These are phyloP conservation scores for Anagrus nilaparvatae DNA, from an alignment of 1,140 invertebrate species.

Conservation along the genomic window DNA sequence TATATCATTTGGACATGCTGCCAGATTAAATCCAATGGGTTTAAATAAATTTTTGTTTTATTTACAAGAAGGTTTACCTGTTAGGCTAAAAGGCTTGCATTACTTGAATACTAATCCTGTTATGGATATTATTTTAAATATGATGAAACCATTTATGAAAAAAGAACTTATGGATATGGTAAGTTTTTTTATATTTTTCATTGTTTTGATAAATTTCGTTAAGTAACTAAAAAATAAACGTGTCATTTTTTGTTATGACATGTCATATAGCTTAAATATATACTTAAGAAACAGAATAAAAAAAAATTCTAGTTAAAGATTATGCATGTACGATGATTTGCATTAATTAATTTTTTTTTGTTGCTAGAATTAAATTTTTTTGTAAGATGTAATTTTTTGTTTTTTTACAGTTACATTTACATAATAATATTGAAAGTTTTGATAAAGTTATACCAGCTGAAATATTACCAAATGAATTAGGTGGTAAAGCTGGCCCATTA, in stretches of 20 bases:
- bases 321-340: neutral
- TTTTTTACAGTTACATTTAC: slow-evolving; percentile 39
- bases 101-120: slow-evolving; percentile 55
- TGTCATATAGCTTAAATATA: slow-evolving; percentile 5
- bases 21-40: slow-evolving; percentile 46
- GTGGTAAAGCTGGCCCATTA: slow-evolving; percentile 41
- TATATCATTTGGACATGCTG: slow-evolving; percentile 44
- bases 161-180: slow-evolving; percentile 52
- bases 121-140: slow-evolving; percentile 53
- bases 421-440: slow-evolving; percentile 33
- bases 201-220: slow-evolving; percentile 1
- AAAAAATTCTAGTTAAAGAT: too few species aligned
- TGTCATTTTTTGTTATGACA: slow-evolving; percentile 1
- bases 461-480: slow-evolving; percentile 48
- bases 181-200: slow-evolving; percentile 3
- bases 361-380: neutral
- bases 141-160: slow-evolving; percentile 61
- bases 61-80: slow-evolving; percentile 53
- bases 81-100: slow-evolving; percentile 55
- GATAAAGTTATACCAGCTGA: slow-evolving; percentile 37
- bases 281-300: too few species aligned
- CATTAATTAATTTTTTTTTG: slow-evolving; percentile 5
- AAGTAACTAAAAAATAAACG: slow-evolving; percentile 3
- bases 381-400: slow-evolving; percentile 5
- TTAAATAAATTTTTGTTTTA: slow-evolving; percentile 56